Percentiles rank a stretch among this genome's conserved stretches.
phyloP scores from a whole-genome alignment of 1,140 invertebrate species.

The Zaprionus inermis region DNA sequence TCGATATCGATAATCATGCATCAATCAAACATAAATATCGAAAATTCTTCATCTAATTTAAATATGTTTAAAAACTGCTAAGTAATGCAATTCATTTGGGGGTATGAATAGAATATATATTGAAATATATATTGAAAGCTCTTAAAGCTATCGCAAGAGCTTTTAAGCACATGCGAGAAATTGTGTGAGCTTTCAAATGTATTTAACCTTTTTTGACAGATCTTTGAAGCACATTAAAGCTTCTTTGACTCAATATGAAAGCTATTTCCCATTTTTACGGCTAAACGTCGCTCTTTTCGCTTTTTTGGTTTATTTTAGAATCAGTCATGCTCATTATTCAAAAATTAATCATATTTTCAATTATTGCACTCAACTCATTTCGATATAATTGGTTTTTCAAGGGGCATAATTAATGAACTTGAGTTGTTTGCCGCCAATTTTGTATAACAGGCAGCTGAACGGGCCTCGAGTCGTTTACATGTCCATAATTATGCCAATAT shows the following conservation, averaged over 20 bases:
- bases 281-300: too few species aligned
- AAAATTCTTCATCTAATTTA: neutral
- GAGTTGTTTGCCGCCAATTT: neutral
- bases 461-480: neutral
- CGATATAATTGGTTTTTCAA: slow-evolving; percentile 3
- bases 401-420: slow-evolving; percentile 3
- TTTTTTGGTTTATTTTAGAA: neutral
- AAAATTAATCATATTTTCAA: neutral
- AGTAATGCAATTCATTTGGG: neutral
- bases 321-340: neutral
- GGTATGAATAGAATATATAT: neutral
- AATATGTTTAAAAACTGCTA: neutral
- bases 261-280: neutral
- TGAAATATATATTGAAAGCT: neutral
- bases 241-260: neutral
- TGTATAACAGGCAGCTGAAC: neutral
- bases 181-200: neutral
- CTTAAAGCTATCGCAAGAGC: neutral
- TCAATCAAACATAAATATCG: neutral
- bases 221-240: neutral
- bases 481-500: slow-evolving; percentile 13
- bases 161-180: neutral
- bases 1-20: slow-evolving; percentile 6
- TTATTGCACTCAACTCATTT: neutral
- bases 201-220: too few species aligned